These are phyloP conservation scores for Chymomyza procnemis DNA, from an alignment of 2,888 invertebrate genomes.

Conservation along the genomic window DNA sequence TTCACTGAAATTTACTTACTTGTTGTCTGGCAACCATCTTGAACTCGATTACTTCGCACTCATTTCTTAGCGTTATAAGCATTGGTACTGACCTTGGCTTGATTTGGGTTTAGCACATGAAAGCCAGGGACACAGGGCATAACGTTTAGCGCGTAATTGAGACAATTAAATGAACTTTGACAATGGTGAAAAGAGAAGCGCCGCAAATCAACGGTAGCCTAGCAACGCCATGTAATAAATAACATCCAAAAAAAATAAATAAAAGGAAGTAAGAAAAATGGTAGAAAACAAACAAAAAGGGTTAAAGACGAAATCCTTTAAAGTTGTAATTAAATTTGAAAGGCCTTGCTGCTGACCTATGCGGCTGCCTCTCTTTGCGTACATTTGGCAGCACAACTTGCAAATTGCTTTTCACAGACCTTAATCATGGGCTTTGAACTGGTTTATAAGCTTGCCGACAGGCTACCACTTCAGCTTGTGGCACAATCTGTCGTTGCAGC, in stretches of 20 bases:
- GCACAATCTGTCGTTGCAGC: not conserved
- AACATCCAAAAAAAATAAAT: slow-evolving; percentile 25
- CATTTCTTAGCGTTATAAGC: not conserved
- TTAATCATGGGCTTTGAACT: not conserved
- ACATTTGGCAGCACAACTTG: not conserved
- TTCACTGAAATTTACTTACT: slow-evolving; percentile 46
- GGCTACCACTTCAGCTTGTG: not conserved
- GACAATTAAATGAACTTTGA: slow-evolving; percentile 72
- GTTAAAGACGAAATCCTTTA: slow-evolving; percentile 46
- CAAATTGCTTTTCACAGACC: slow-evolving; percentile 3
- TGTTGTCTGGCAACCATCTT: slow-evolving; percentile 12
- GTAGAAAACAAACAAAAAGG: slow-evolving; percentile 6
- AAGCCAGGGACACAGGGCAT: not conserved
- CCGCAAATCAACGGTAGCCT: slow-evolving; percentile 49
- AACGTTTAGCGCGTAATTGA: slow-evolving; percentile 65
- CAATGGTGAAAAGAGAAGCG: slow-evolving; percentile 44
- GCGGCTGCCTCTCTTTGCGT: not conserved
- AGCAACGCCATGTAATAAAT: slow-evolving; percentile 58
- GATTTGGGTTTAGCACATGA: slow-evolving; percentile 15
- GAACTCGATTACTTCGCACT: not conserved
- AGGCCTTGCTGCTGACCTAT: slow-evolving; percentile 10
- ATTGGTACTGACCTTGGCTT: not conserved
- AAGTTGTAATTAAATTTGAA: slow-evolving; percentile 59
- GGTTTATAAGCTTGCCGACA: not conserved
- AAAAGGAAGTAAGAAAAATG: slow-evolving; percentile 3